Conservation (phyloP, 2,888 invertebrate genomes). For the Monoplex corrugatus region DNA sequence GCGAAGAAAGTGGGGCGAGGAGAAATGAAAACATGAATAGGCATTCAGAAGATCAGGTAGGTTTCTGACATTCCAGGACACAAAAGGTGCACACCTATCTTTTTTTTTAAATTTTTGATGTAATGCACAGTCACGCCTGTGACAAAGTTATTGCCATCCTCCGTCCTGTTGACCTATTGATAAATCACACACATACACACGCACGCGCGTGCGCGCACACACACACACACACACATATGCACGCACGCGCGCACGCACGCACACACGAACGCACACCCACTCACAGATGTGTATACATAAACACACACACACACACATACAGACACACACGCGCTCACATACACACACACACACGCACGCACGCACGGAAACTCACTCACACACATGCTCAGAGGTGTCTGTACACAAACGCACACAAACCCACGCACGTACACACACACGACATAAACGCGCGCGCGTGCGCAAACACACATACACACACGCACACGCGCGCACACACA, state of each 20-base stretch:
- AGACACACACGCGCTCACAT: background rate
- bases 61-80: no score
- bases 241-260: background rate
- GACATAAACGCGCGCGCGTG: background rate
- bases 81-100: no score
- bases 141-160: background rate
- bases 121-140: no score
- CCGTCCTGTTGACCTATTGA: background rate
- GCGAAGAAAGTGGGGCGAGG: no score
- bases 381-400: no score
- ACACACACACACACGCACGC: background rate
- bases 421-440: background rate
- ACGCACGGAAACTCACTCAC: slow-evolving; percentile 23
- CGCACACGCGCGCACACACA: slow-evolving; percentile 29
- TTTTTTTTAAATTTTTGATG: no score
- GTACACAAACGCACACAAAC: slow-evolving; percentile 14
- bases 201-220: background rate
- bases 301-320: background rate
- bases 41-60: no score
- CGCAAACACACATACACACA: background rate
- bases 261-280: background rate
- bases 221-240: background rate
- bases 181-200: slow-evolving; percentile 1
- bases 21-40: no score
- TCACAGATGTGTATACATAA: background rate